Conservation (phyloP, 2,888 invertebrate genomes). For the Macrophya alboannulata region DNA sequence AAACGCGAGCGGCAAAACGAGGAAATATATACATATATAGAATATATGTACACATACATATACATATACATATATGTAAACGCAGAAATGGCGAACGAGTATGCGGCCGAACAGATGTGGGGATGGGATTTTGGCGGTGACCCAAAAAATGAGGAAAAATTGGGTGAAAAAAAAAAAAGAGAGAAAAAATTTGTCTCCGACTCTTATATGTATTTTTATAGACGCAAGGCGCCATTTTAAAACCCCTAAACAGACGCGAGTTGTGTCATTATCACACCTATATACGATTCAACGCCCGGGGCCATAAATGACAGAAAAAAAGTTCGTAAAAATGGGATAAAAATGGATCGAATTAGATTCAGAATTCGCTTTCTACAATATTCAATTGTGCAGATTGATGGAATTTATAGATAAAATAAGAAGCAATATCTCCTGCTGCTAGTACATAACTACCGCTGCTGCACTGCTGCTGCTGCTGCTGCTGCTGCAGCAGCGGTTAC, state of each 20-base stretch:
- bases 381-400: too few relatives aligned
- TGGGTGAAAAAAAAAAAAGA: not conserved
- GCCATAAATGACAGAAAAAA: too few relatives aligned
- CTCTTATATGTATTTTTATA: not conserved
- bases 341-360: not conserved
- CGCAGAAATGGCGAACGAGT: constrained; percentile 19
- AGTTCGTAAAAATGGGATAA: not conserved
- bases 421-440: too few relatives aligned
- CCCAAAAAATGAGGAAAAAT: constrained; percentile 10
- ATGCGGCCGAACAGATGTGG: not conserved
- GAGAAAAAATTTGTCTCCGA: not conserved
- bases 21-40: not conserved
- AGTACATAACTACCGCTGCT: too few relatives aligned
- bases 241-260: not conserved
- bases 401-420: too few relatives aligned
- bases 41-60: not conserved
- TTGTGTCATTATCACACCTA: not conserved
- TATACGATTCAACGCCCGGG: too few relatives aligned
- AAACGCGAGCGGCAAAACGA: not conserved
- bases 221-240: constrained; percentile 26
- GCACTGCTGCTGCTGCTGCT: too few relatives aligned
- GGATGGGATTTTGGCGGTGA: constrained; percentile 25
- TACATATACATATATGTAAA: too few relatives aligned
- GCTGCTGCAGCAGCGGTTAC: too few relatives aligned
- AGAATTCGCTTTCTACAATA: not conserved